Evolutionary conservation across 2,797 vertebrate genomes (phyloP).

Genomic region (Taeniopygia guttata): DNA sequence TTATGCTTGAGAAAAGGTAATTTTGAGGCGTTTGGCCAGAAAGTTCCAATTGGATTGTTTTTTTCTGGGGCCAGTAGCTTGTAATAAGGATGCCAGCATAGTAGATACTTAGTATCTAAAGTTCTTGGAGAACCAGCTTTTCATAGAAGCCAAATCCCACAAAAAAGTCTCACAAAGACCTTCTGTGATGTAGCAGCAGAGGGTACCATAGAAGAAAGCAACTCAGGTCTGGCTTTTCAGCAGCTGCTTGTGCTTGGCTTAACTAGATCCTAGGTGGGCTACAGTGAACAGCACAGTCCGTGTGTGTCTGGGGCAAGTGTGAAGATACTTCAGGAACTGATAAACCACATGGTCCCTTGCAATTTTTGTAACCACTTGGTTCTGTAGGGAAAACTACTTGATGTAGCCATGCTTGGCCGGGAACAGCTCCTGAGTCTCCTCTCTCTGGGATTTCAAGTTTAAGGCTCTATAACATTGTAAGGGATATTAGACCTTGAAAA

Average conservation of each 20-base stretch:
- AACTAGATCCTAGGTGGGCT: fast-evolving
- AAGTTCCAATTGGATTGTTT: not conserved
- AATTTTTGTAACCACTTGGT: not conserved
- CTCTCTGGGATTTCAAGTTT: not conserved
- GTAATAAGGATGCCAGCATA: not conserved
- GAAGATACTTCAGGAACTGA: not conserved
- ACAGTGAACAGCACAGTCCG: not conserved
- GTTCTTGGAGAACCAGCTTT: not conserved
- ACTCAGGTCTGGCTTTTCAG: not conserved
- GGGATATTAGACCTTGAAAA: not conserved
- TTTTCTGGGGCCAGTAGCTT: not conserved
- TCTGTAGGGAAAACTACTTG: not conserved
- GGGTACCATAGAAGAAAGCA: too few species aligned
- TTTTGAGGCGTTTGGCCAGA: not conserved
- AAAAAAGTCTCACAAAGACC: not conserved
- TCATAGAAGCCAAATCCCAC: not conserved
- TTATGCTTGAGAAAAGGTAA: not conserved
- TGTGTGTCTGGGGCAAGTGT: not conserved
- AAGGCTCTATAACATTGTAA: not conserved
- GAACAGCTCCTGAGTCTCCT: not conserved
- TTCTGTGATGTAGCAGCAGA: not conserved
- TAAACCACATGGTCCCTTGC: not conserved
- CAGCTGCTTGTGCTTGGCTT: not conserved
- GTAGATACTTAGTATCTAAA: not conserved
- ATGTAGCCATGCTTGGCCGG: fast-evolving